phyloP scores from a whole-genome alignment of 1,140 invertebrate species.

The Leptinotarsa lineolata region DNA sequence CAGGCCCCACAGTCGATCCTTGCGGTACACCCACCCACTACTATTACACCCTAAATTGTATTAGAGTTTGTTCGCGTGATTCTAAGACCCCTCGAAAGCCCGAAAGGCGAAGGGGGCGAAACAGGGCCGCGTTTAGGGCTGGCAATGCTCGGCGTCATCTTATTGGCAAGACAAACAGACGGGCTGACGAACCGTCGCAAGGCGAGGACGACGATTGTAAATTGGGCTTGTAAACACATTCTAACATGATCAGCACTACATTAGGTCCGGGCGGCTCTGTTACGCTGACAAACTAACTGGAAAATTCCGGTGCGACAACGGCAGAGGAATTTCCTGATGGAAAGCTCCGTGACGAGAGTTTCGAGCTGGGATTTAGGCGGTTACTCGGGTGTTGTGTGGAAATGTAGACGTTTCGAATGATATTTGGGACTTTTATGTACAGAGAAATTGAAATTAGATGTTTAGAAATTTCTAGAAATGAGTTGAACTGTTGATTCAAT shows the following conservation, averaged over 20 bases:
- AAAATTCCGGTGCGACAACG: conserved; percentile 27
- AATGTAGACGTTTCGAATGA: background rate
- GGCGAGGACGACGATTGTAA: conserved; percentile 53
- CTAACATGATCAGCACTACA: conserved; percentile 57
- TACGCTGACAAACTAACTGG: conserved; percentile 42
- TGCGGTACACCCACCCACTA: too few species aligned
- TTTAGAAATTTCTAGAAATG: too few species aligned
- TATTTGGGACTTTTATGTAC: background rate
- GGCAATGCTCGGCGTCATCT: conserved; percentile 44
- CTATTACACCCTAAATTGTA: too few species aligned
- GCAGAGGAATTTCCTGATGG: background rate
- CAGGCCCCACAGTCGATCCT: too few species aligned
- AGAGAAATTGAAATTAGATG: too few species aligned
- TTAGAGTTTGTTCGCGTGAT: too few species aligned
- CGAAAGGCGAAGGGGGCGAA: background rate
- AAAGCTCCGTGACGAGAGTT: background rate
- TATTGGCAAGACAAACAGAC: conserved; percentile 53
- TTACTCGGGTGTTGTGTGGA: background rate
- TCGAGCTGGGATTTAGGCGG: background rate
- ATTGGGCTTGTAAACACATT: conserved; percentile 57
- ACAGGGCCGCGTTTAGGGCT: conserved; percentile 8
- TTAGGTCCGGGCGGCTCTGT: conserved; percentile 49
- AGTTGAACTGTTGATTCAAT: too few species aligned
- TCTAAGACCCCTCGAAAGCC: background rate
- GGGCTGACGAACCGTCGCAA: conserved; percentile 48